Evolutionary conservation across 2,113 vertebrate species (phyloP).

Genomic region (Pygathrix nemaeus): DNA sequence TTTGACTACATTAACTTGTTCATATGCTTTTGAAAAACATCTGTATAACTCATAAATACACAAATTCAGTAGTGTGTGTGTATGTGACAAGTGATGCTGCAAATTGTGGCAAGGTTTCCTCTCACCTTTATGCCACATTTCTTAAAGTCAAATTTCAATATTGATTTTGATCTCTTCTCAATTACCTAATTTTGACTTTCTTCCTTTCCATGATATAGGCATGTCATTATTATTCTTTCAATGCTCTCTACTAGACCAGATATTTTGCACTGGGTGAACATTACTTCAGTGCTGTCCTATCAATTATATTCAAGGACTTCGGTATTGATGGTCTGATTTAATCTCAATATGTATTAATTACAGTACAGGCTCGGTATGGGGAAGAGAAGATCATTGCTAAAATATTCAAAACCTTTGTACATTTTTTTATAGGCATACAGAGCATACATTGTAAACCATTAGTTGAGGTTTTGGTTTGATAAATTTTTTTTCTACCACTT

Average conservation of each 20-base stretch:
- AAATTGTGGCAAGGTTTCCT: background rate
- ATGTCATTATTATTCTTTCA: background rate
- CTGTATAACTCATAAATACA: background rate
- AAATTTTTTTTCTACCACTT: background rate
- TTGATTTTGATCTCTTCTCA: background rate
- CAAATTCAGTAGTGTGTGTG: background rate
- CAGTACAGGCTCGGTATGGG: background rate
- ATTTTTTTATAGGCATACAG: background rate
- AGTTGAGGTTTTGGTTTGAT: background rate
- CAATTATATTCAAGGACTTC: constrained; percentile 19
- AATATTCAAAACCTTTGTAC: background rate
- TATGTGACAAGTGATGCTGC: background rate
- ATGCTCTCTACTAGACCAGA: background rate
- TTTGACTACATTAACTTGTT: background rate
- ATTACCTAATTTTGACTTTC: background rate
- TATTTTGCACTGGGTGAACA: background rate
- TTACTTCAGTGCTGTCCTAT: constrained; percentile 13
- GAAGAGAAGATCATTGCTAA: background rate
- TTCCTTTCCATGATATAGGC: background rate
- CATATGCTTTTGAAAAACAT: background rate
- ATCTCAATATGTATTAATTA: constrained; percentile 23
- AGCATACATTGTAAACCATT: background rate
- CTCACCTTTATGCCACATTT: background rate
- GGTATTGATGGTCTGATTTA: constrained; percentile 38
- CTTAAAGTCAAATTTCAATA: background rate